phyloP scores from a whole-genome alignment of 2,888 invertebrate species.

The Caenorhabditis sinica region DNA sequence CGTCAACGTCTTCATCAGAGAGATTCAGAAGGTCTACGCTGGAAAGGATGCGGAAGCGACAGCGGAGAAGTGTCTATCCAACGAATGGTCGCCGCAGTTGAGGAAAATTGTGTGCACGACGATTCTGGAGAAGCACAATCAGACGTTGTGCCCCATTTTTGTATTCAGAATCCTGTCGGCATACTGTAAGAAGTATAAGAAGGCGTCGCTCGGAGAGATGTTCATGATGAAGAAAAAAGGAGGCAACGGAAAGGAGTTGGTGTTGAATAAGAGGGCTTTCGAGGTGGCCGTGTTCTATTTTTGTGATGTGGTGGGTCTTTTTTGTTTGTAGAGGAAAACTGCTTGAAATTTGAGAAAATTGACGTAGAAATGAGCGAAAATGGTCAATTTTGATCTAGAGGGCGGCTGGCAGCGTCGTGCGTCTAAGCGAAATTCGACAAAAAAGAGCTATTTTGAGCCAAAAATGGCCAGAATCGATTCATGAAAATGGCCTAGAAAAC shows the following conservation, averaged over 20 bases:
- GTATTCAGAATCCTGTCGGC: constrained; percentile 50
- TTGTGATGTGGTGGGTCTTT: constrained; percentile 41
- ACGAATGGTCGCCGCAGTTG: constrained; percentile 40
- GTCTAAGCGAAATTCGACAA: not conserved
- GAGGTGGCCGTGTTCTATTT: constrained; percentile 30
- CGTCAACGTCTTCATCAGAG: constrained; percentile 28
- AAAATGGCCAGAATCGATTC: not conserved
- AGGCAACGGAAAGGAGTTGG: not conserved
- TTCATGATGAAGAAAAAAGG: constrained; percentile 28
- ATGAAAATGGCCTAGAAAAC: not conserved
- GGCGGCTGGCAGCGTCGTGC: too few species aligned
- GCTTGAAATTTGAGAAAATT: not conserved
- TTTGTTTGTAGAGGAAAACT: not conserved
- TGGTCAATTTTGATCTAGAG: not conserved
- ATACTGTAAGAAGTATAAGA: constrained; percentile 42
- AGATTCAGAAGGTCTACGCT: constrained; percentile 18
- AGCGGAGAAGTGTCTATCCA: constrained; percentile 48
- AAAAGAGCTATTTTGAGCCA: too few species aligned
- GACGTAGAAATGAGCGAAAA: not conserved
- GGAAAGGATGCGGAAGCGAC: constrained; percentile 34
- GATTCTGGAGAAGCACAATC: constrained; percentile 28
- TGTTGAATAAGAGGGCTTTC: constrained; percentile 21
- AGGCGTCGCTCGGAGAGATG: constrained; percentile 47
- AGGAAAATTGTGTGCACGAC: constrained; percentile 26
- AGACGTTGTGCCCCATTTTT: constrained; percentile 33